A percentile compares a stretch with the other conserved stretches of the same genome.
Evolutionary conservation across 2,888 invertebrate genomes (phyloP).

Genomic region (Ceraclea dissimilis): DNA sequence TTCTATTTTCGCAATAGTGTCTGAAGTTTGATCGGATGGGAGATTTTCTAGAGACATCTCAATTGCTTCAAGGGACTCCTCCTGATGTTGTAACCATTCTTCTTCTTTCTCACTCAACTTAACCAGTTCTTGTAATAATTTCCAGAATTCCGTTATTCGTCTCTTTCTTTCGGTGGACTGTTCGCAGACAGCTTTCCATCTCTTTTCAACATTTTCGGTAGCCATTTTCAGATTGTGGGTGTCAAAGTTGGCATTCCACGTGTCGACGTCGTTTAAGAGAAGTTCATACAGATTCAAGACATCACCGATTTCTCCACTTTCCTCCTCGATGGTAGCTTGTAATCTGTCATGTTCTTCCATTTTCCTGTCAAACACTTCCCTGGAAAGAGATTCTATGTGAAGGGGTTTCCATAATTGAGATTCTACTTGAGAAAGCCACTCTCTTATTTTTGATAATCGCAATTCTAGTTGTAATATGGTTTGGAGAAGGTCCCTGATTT

Average conservation of each 20-base stretch:
- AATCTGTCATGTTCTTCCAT: constrained; percentile 65
- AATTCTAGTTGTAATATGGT: constrained; percentile 65
- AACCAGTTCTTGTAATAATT: constrained; percentile 51
- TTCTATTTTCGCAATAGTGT: constrained; percentile 50
- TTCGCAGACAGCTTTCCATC: constrained; percentile 73
- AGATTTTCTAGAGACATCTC: constrained; percentile 52
- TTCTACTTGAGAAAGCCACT: constrained; percentile 67
- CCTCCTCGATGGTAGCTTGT: constrained; percentile 66
- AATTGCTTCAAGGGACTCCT: constrained; percentile 50
- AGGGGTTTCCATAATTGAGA: constrained; percentile 60
- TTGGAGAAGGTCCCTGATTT: constrained; percentile 63
- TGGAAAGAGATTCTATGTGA: constrained; percentile 56
- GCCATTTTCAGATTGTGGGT: constrained; percentile 59
- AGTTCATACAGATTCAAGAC: constrained; percentile 73
- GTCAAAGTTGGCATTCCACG: constrained; percentile 64
- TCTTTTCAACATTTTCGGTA: constrained; percentile 63
- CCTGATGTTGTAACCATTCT: constrained; percentile 55
- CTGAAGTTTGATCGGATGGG: constrained; percentile 51
- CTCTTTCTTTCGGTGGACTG: constrained; percentile 65
- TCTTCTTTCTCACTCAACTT: constrained; percentile 50
- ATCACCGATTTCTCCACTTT: constrained; percentile 71
- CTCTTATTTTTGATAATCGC: constrained; percentile 61
- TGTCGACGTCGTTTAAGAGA: constrained; percentile 65
- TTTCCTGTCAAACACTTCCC: constrained; percentile 59
- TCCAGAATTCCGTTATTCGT: constrained; percentile 56